Percentiles rank a stretch among this genome's conserved stretches.
These are phyloP conservation scores for Theocolax elegans DNA, from an alignment of 1,140 invertebrate genomes.

Conservation along the genomic window DNA sequence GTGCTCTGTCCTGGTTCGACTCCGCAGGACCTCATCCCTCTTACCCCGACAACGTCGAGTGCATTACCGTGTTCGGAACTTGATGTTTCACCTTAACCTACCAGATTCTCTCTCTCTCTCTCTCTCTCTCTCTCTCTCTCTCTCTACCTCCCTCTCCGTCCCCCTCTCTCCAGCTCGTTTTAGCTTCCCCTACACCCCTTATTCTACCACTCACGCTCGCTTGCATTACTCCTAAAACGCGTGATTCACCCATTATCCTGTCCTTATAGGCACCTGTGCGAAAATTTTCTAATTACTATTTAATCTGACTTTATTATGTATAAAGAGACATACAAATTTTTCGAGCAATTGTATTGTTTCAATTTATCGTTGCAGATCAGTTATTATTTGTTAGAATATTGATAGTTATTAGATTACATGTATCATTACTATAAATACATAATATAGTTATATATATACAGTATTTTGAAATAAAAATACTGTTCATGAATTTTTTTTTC, in stretches of 20 bases:
- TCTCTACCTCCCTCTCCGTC: conserved; percentile 9
- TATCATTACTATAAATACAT: too few species aligned
- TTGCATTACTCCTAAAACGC: neutral
- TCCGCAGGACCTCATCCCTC: conserved; percentile 39
- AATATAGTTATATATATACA: too few species aligned
- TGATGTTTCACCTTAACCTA: conserved; percentile 55
- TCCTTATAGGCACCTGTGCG: neutral
- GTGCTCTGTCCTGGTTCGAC: neutral
- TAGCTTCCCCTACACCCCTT: conserved; percentile 4
- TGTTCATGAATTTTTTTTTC: too few species aligned
- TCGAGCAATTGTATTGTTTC: too few species aligned
- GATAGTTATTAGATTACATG: too few species aligned
- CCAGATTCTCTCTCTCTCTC: conserved; percentile 25
- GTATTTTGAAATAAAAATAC: too few species aligned
- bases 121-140: conserved; percentile 1
- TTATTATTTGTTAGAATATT: too few species aligned
- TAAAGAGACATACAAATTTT: too few species aligned
- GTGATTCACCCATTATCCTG: conserved; percentile 31
- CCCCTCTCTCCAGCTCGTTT: neutral
- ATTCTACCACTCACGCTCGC: conserved; percentile 9
- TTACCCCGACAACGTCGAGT: conserved; percentile 50
- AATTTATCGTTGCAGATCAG: too few species aligned
- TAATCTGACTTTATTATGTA: too few species aligned
- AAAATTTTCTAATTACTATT: too few species aligned
- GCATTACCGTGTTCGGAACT: conserved; percentile 57